A percentile compares a stretch with the other conserved stretches of the same genome.
Evolutionary conservation across 2,113 vertebrate species (phyloP).

Genomic region (Rhadina sibilatrix): DNA sequence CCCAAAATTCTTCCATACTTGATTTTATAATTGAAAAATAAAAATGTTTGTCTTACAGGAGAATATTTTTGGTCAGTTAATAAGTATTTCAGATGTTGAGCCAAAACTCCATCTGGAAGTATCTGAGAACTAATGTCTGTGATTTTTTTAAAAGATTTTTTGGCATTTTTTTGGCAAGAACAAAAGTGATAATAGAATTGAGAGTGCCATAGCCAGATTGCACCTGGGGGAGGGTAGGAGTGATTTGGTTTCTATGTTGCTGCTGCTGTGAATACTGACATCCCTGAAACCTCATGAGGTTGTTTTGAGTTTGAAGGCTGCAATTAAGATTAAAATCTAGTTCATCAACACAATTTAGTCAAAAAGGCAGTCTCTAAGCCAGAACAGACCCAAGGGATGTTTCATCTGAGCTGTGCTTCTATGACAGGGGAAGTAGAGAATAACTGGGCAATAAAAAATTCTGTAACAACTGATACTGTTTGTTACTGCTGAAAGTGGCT

Average conservation of each 20-base stretch:
- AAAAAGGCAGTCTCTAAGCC: not conserved
- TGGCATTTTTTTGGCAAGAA: slow-evolving; percentile 21
- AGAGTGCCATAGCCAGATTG: not conserved
- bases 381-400: not conserved
- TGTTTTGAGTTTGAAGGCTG: not conserved
- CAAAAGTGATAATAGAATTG: slow-evolving; percentile 1
- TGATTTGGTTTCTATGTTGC: not conserved
- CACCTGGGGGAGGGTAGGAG: not conserved
- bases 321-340: slow-evolving; percentile 40
- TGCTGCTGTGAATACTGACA: slow-evolving; percentile 36
- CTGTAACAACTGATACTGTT: not conserved
- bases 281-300: not conserved
- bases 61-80: not conserved
- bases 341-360: not conserved
- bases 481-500: not conserved
- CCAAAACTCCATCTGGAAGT: slow-evolving; percentile 16
- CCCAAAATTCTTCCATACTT: not conserved
- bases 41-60: not conserved
- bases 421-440: not conserved
- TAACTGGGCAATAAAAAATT: not conserved
- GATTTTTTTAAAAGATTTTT: not conserved
- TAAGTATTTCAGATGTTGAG: slow-evolving; percentile 27
- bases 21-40: not conserved
- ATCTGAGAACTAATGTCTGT: not conserved
- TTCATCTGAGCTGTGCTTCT: not conserved